Percentiles rank a stretch among this genome's conserved stretches.
phyloP scores from a whole-genome alignment of 2,797 vertebrate species.

The Phalloptychus januarius region DNA sequence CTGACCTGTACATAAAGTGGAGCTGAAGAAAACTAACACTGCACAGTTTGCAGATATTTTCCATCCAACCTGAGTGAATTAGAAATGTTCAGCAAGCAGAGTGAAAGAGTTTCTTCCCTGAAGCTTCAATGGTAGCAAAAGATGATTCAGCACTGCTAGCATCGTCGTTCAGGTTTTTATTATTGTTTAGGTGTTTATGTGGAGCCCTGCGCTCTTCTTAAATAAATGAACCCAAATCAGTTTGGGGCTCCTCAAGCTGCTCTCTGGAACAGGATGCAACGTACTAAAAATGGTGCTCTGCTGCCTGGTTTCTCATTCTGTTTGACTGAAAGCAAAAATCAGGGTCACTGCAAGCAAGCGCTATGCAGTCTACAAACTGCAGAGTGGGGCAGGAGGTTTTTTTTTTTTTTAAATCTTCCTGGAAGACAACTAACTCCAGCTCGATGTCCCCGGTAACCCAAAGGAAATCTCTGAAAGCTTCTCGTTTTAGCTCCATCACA shows the following conservation, averaged over 20 bases:
- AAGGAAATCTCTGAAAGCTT: background rate
- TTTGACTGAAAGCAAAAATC: background rate
- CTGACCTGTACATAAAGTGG: background rate
- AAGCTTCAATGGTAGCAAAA: background rate
- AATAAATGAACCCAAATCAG: background rate
- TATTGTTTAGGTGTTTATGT: background rate
- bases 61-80: too few relatives aligned
- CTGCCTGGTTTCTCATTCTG: too few relatives aligned
- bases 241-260: background rate
- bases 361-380: background rate
- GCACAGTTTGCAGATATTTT: background rate
- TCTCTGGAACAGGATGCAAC: background rate
- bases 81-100: too few relatives aligned
- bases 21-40: background rate
- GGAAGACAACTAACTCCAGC: background rate
- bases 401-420: background rate
- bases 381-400: background rate
- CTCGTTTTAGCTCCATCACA: background rate
- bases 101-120: too few relatives aligned
- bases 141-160: background rate
- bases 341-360: too few relatives aligned
- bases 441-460: background rate
- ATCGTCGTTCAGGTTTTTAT: background rate
- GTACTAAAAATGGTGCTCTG: background rate
- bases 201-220: background rate